These are phyloP conservation scores for Loris lydekkerianus DNA, from an alignment of 2,797 vertebrate species.

Conservation along the genomic window DNA sequence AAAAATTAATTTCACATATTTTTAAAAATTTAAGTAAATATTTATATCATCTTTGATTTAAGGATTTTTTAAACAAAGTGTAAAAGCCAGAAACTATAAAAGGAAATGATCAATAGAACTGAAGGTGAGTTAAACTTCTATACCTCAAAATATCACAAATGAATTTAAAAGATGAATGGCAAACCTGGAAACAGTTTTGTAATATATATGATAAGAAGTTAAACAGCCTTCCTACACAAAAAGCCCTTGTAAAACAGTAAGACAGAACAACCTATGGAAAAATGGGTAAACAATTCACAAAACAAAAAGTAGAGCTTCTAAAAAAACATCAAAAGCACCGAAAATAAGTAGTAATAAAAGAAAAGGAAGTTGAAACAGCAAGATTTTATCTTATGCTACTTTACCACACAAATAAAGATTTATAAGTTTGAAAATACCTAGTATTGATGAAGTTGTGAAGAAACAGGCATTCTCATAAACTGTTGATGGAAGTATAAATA, in stretches of 20 bases:
- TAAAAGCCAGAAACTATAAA: not conserved
- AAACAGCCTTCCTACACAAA: constrained; percentile 29
- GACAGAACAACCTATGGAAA: constrained; percentile 22
- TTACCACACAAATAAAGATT: constrained; percentile 10
- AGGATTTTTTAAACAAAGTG: not conserved
- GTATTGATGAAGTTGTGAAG: constrained; percentile 2
- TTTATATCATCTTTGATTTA: not conserved
- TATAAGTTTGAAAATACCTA: not conserved
- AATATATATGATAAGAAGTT: constrained; percentile 35
- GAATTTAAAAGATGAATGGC: constrained; percentile 19
- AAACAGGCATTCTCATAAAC: constrained; percentile 31
- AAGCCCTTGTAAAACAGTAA: constrained; percentile 20
- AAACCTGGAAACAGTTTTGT: constrained; percentile 33
- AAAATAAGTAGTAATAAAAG: constrained; percentile 40
- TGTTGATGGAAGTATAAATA: constrained; percentile 32
- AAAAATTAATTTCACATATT: constrained; percentile 19
- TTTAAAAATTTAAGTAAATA: constrained; percentile 3
- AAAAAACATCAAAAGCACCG: not conserved
- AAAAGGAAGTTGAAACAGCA: constrained; percentile 10
- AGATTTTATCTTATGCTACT: constrained; percentile 16
- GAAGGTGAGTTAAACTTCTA: constrained; percentile 6
- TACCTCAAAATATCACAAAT: constrained; percentile 7
- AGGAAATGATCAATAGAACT: not conserved
- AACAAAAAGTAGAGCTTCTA: constrained; percentile 27
- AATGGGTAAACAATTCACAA: not conserved